These are phyloP conservation scores for Notothenia rossii DNA, from an alignment of 2,113 vertebrate genomes.

Conservation along the genomic window DNA sequence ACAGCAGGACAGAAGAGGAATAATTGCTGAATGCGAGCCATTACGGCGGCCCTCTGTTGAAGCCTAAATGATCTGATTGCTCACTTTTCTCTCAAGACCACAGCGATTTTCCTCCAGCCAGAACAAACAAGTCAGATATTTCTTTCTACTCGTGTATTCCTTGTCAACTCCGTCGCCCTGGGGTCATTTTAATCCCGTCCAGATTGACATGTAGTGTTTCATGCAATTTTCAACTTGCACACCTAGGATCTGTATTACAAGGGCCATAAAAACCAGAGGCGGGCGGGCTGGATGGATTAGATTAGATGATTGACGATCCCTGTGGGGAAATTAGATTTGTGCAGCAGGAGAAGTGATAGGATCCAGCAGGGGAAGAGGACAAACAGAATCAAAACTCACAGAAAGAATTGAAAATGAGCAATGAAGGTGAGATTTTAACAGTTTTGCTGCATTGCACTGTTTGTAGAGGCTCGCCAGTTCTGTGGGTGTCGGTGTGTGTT, in stretches of 20 bases:
- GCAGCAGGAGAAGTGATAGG: slow-evolving; percentile 57
- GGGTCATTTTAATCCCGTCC: slow-evolving; percentile 73
- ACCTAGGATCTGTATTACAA: slow-evolving; percentile 62
- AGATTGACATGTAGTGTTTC: slow-evolving; percentile 54
- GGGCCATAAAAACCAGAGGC: slow-evolving; percentile 55
- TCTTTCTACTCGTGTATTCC: slow-evolving; percentile 11
- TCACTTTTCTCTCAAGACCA: slow-evolving; percentile 42
- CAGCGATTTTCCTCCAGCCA: slow-evolving; percentile 28
- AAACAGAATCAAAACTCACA: slow-evolving; percentile 51
- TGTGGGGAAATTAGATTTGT: slow-evolving; percentile 74
- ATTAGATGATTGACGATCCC: slow-evolving; percentile 76
- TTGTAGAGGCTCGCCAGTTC: slow-evolving; percentile 3
- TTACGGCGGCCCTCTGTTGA: slow-evolving; percentile 22
- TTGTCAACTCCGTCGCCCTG: slow-evolving; percentile 25
- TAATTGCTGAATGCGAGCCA: slow-evolving; percentile 54
- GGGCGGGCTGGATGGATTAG: slow-evolving; percentile 66
- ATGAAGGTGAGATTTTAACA: slow-evolving; percentile 40
- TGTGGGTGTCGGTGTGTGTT: slow-evolving; percentile 41
- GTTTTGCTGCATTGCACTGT: slow-evolving; percentile 29
- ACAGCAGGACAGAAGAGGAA: slow-evolving; percentile 15
- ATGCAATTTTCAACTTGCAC: slow-evolving; percentile 59
- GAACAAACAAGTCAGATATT: slow-evolving; percentile 45
- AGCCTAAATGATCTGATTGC: slow-evolving; percentile 40
- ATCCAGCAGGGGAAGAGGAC: slow-evolving; percentile 58
- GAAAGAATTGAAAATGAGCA: slow-evolving; percentile 52